Conservation (phyloP, 1,140 invertebrate genomes). For the Solen grandis region DNA sequence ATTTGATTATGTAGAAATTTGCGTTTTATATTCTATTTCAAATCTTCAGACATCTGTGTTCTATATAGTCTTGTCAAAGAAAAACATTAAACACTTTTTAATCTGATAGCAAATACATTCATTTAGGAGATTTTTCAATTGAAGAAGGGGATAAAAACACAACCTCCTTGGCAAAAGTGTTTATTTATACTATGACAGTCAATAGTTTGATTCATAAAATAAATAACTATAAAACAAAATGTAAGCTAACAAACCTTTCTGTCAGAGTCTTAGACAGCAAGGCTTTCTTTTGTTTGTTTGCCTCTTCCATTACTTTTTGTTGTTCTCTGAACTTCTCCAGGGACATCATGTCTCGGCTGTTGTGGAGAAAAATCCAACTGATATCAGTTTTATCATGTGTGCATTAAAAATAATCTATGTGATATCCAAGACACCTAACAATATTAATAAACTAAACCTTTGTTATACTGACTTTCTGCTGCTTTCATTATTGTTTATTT, state of each 20-base stretch:
- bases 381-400: not conserved
- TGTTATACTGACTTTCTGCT: not conserved
- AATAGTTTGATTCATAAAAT: too few species aligned
- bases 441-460: not conserved
- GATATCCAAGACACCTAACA: not conserved
- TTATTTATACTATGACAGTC: too few species aligned
- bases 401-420: not conserved
- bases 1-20: too few species aligned
- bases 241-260: slow-evolving; percentile 87
- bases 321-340: slow-evolving; percentile 86
- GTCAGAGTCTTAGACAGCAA: slow-evolving; percentile 87
- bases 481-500: not conserved
- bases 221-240: too few species aligned
- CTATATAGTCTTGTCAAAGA: too few species aligned
- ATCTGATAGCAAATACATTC: too few species aligned
- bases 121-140: too few species aligned
- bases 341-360: slow-evolving; percentile 70
- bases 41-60: too few species aligned
- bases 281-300: slow-evolving; percentile 88
- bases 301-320: slow-evolving; percentile 89
- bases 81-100: too few species aligned
- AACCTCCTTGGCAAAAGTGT: too few species aligned
- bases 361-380: slow-evolving; percentile 43
- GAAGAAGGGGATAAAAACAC: too few species aligned
- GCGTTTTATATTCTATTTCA: too few species aligned